Evolutionary conservation across 2,888 invertebrate genomes (phyloP).

Genomic region (Cephus rjabovi): DNA sequence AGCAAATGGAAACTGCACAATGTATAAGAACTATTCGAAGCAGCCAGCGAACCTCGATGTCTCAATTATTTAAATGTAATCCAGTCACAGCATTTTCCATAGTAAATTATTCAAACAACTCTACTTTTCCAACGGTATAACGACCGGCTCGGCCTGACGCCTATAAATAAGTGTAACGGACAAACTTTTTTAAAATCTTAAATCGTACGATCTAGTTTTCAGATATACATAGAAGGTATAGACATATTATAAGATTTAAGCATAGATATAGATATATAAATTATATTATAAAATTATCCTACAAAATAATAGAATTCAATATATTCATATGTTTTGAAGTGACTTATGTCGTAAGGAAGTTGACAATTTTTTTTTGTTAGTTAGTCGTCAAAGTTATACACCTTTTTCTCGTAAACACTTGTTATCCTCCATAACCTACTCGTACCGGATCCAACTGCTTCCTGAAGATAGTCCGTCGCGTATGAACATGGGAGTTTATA

Average conservation of each 20-base stretch:
- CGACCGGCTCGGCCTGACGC: neutral
- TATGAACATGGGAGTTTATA: neutral
- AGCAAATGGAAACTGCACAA: neutral
- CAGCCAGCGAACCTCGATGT: neutral
- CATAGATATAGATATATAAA: too few species aligned
- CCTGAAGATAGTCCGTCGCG: neutral
- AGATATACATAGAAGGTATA: neutral
- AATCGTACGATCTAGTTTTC: neutral
- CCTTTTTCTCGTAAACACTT: neutral
- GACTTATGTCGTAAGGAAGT: neutral
- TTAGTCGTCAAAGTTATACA: neutral
- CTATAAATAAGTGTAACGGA: neutral
- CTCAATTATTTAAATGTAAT: slow-evolving; percentile 36
- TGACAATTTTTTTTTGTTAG: neutral
- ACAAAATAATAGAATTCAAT: neutral
- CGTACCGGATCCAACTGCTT: neutral
- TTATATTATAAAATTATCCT: too few species aligned
- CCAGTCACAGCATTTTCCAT: slow-evolving; percentile 19
- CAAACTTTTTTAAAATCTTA: neutral
- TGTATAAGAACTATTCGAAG: neutral
- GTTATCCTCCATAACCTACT: neutral
- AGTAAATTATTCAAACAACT: slow-evolving; percentile 27
- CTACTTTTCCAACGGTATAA: neutral
- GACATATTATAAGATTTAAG: too few species aligned
- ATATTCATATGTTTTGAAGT: neutral